Evolutionary conservation across 2,113 vertebrate species (phyloP), one percentile per base, ranked within the genome.

Genomic region (Gasterosteus aculeatus): DNA sequence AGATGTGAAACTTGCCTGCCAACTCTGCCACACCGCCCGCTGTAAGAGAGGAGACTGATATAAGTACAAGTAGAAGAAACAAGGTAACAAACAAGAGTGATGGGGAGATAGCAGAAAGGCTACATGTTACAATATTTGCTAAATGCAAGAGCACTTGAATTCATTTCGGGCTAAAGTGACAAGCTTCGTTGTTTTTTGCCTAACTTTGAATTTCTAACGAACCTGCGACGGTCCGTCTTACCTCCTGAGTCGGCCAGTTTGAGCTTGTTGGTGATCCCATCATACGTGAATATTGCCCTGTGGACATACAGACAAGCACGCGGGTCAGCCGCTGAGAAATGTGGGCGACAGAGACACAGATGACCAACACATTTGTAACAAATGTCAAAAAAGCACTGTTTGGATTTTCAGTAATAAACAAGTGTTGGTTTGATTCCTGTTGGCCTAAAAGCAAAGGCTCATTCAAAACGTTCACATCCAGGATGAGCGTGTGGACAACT

Each of bases 231-330:
- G 26, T 73, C 12, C 3, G 58, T 35, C 78, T 90, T 93, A 96
- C 95, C 95, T 94, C 95, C 95, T 1, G 95, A 96, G 86, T 96
- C 95, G 44, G 94, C 90, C 57, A 95, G 93, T 90, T 94, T 96
- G 66, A 96, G 92, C 70, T 95, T 95, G 80, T 95, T 94, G 86
- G 88, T 94, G 77, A 89, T 68, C 83, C 91, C 94, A 66, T 95
- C 95, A 18, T 96, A 96, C 61, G 91, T 56, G 63, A 96, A 96
- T 79, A 96, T 74, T 0, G 95, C 95, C 95, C 95, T 96, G 89
- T 14, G 71, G 75, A 83, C 65, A 82, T 12, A 74, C 4, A 70
- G 10, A 58, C 3, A 22, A 19, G 80, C 46, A 84, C 35, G 72
- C 6, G 66, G 47, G 57, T 83, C 65, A 84, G 14, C 14, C 41